Base-by-base conservation (phyloP, 2,888 invertebrate species). In the Noctua pronuba region DNA sequence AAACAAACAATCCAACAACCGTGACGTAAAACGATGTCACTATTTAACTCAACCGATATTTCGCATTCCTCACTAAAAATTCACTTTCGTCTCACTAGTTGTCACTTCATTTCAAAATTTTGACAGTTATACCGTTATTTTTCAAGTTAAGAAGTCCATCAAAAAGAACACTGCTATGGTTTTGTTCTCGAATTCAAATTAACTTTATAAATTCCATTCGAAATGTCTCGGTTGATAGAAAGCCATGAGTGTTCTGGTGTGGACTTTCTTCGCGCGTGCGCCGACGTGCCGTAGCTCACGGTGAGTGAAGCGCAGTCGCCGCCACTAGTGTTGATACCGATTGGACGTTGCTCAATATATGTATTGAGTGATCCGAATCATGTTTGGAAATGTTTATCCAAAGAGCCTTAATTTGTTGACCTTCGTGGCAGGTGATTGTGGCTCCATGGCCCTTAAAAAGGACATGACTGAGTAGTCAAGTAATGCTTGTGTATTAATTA, bases 261-360 rank as follows among this genome's bases (percentile, higher is more conserved):
- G 77, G 90, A 94, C 94, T 95, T 94, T 93, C 94, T 91, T 94
- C 90, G 92, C 92, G 94, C 95, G 96, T 95, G 94, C 95, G 94
- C 83, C 90, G 91, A 91, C 94, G 93, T 91, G 94, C 93, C 92
- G 86, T 79, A 92, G 90, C 92, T 92, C 89, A 88, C 89, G 90
- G 91, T 91, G 93, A 95, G 93, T 95, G 96, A 92, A 88, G 89
- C 89, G 89, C 88, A 89, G 90, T 84, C 90, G 89, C 91, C 88
- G 91, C 88, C 89, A 90, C 85, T 86, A 82, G 81, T 87, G 87
- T 88, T 89, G 88, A 88, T 90, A 89, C 88, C 86, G 84, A 86
- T 89, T 86, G 84, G 82, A 80, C 88, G 86, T 90, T 92, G 88
- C 89, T 89, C 87, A 91, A 90, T 90, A 85, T 85, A 88, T 82